Evolutionary conservation across 2,113 vertebrate genomes (phyloP), one percentile per base, ranked within the genome.

Genomic region (Turnix velox): DNA sequence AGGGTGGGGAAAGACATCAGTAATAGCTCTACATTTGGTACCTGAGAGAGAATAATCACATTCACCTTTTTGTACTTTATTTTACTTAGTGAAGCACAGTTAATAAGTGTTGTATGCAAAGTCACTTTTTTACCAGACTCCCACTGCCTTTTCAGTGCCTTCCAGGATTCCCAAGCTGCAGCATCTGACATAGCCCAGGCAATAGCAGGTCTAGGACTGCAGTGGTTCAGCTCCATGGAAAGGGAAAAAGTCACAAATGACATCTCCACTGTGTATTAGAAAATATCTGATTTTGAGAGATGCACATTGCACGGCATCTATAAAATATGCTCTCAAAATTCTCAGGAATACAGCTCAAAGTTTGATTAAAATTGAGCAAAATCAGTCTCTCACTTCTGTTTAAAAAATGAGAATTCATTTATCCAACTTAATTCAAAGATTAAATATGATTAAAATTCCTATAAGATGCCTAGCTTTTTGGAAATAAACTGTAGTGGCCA

Each of bases 371-470:
- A 98, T 96, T 45, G 77, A 97, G 43, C 35, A 90, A 82, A 90
- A 95, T 51, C 92, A 66, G 86, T 69, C 92, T 93, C 81, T 88
- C 93, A 69, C 79, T 71, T 95, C 91, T 87, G 73, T 82, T 96
- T 95, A 91, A 96, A 95, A 95, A 95, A 90, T 59, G 66, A 95
- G 74, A 96, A 92, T 92, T 90, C 91, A 94, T 97, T 97, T 95
- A 95, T 96, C 96, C 95, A 83, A 80, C 86, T 96, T 95, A 96
- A 97, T 96, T 96, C 96, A 90, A 95, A 97, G 94, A 96, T 96
- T 93, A 96, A 97, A 96, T 94, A 94, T 93, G 86, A 97, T 96
- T 96, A 97, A 95, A 93, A 96, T 97, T 91, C 95, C 95, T 96
- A 73, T 67, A 96, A 74, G 84, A 97, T 94, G 90, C 83, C 97